Conservation (phyloP, 2,113 vertebrate species). For the Xyrauchen texanus region DNA sequence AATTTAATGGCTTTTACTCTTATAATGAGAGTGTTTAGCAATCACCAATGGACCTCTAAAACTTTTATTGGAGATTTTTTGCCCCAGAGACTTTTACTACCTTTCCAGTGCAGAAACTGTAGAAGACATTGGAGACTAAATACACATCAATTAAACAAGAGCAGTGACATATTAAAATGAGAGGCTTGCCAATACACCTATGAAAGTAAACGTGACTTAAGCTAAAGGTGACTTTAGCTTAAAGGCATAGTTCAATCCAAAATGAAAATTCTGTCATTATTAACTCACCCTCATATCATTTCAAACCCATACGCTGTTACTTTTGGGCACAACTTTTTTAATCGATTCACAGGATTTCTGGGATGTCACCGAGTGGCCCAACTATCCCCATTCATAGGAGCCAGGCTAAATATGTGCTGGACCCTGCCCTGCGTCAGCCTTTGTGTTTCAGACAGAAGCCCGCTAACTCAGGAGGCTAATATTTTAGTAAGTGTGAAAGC, state of each 20-base stretch:
- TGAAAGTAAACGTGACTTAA: too few relatives aligned
- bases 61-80: conserved; percentile 40
- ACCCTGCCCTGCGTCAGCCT: conserved; percentile 50
- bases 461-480: conserved; percentile 56
- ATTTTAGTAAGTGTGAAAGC: conserved; percentile 70
- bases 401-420: background rate
- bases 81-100: conserved; percentile 57
- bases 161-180: conserved; percentile 40
- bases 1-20: background rate
- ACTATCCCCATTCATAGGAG: too few relatives aligned
- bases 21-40: background rate
- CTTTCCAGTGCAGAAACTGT: conserved; percentile 63
- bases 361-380: too few relatives aligned
- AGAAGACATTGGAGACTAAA: conserved; percentile 49
- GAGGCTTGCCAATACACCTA: too few relatives aligned
- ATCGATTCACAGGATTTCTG: too few relatives aligned
- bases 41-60: background rate
- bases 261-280: too few relatives aligned
- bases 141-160: conserved; percentile 56
- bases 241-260: too few relatives aligned
- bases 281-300: too few relatives aligned
- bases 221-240: too few relatives aligned
- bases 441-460: conserved; percentile 36
- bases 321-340: too few relatives aligned
- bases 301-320: too few relatives aligned